phyloP scores from a whole-genome alignment of 2,113 vertebrate genomes.

The Actenoides hombroni region DNA sequence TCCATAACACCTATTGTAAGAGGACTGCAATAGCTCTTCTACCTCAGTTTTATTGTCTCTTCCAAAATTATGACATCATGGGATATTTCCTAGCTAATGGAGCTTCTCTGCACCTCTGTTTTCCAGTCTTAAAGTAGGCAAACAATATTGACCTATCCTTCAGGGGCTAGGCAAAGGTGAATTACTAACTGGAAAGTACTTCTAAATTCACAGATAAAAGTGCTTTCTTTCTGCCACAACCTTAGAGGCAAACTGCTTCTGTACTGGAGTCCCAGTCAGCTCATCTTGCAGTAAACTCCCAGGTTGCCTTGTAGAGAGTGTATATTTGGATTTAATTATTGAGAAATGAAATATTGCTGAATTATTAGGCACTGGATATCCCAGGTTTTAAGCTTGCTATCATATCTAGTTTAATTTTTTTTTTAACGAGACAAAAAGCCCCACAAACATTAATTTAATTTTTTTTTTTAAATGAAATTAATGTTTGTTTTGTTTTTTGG shows the following conservation, averaged over 20 bases:
- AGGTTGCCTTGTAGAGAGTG: not conserved
- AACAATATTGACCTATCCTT: not conserved
- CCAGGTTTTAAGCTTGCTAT: not conserved
- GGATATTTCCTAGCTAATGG: not conserved
- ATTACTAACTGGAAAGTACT: not conserved
- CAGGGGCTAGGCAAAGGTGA: not conserved
- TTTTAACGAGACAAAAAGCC: no score
- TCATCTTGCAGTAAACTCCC: not conserved
- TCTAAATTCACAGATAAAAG: not conserved
- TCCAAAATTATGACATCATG: not conserved
- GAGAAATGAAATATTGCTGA: not conserved
- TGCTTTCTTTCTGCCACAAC: not conserved
- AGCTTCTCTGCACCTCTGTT: not conserved
- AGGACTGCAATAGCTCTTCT: not conserved
- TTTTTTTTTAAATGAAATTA: not conserved
- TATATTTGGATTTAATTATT: no score
- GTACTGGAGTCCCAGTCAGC: not conserved
- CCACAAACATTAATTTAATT: no score
- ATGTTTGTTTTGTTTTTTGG: not conserved
- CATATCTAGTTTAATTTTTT: no score
- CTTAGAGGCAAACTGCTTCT: not conserved
- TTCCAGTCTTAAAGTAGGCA: not conserved
- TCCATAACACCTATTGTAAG: accelerated
- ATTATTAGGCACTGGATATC: not conserved
- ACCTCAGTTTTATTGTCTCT: not conserved